Evolutionary conservation across 2,888 invertebrate species (phyloP).

Genomic region (Drosophila austrosaltans): DNA sequence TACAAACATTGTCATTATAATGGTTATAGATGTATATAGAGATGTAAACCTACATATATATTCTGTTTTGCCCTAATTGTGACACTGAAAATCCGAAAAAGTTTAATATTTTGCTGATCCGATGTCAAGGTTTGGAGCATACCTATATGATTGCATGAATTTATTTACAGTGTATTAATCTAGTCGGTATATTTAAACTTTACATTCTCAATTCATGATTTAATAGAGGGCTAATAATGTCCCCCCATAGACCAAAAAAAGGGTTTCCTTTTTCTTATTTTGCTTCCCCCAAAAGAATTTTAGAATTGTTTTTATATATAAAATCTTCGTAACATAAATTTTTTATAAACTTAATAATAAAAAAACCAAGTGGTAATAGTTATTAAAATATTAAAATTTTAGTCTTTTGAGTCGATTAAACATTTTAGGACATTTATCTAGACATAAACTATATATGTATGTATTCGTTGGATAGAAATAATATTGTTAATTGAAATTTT

Average conservation of each 20-base stretch:
- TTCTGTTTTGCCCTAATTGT: not conserved
- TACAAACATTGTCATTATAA: not conserved
- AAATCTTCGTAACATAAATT: too few species aligned
- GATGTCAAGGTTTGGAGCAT: not conserved
- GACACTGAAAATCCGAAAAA: not conserved
- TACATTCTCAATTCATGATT: not conserved
- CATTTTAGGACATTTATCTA: not conserved
- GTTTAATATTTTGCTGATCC: not conserved
- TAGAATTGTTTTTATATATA: not conserved
- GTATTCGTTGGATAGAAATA: not conserved
- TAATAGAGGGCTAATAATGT: not conserved
- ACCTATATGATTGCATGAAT: not conserved
- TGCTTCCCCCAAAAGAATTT: too few species aligned
- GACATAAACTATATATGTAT: not conserved
- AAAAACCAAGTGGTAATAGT: not conserved
- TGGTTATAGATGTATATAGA: not conserved
- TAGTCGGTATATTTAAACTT: not conserved
- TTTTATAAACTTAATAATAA: not conserved
- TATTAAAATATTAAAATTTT: not conserved
- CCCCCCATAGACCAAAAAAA: not conserved
- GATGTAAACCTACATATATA: not conserved
- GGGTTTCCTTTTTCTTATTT: too few species aligned
- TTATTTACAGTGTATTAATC: not conserved
- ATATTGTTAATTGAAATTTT: not conserved
- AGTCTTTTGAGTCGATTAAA: not conserved